Conservation (phyloP, 2,113 vertebrate genomes). For the Sclerurus mexicanus region DNA sequence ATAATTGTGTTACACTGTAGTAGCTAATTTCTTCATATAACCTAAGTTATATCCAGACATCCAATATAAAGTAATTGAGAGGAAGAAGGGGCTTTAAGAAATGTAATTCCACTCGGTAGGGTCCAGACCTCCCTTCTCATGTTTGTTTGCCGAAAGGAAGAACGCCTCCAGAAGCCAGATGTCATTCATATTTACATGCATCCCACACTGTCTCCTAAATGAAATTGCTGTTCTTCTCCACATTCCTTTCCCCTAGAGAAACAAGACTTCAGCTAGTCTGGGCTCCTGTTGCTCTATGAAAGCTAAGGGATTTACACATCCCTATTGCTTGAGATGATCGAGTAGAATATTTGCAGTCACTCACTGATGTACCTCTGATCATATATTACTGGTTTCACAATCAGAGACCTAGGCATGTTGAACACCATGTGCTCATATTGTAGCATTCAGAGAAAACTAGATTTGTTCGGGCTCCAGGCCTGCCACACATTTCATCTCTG, state of each 20-base stretch:
- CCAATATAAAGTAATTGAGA: background rate
- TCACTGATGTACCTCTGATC: background rate
- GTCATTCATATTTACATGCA: background rate
- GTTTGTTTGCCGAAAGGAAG: background rate
- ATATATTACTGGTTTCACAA: background rate
- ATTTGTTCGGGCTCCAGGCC: background rate
- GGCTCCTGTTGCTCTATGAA: background rate
- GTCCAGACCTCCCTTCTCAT: background rate
- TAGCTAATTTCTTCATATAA: background rate
- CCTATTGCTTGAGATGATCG: background rate
- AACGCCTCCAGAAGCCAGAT: background rate
- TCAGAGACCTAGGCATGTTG: background rate
- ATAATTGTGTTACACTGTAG: background rate
- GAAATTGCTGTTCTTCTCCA: background rate
- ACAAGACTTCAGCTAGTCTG: background rate
- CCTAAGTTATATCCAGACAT: background rate
- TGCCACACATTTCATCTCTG: background rate
- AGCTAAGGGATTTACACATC: background rate
- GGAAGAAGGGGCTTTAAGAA: background rate
- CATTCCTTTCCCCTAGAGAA: background rate
- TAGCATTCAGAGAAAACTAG: background rate
- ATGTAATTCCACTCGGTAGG: background rate
- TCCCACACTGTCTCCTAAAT: background rate
- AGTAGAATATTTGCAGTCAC: background rate
- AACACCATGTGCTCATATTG: accelerated